Percentiles rank a stretch among this genome's conserved stretches.
Conservation (phyloP, 2,888 invertebrate genomes). For the Andrena haemorrhoa region DNA sequence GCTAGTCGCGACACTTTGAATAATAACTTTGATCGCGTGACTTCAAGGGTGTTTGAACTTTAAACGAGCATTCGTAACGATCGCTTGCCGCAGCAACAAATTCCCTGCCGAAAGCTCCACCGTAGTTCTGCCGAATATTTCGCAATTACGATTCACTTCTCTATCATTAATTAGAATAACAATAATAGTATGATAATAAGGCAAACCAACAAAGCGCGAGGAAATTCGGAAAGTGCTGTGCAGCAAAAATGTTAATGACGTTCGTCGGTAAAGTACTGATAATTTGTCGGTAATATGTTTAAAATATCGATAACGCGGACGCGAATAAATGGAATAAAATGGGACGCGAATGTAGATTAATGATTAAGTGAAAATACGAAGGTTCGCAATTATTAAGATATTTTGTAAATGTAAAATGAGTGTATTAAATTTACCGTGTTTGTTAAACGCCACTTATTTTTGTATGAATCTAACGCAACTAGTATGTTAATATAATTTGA, state of each 20-base stretch:
- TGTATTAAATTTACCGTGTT: background rate
- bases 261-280: background rate
- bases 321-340: background rate
- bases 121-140: no score
- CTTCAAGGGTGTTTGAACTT: background rate
- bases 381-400: background rate
- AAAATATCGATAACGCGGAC: background rate
- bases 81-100: background rate
- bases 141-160: background rate
- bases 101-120: background rate
- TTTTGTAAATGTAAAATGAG: background rate
- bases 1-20: constrained; percentile 6
- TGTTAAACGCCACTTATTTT: background rate
- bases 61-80: background rate
- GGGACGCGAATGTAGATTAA: background rate
- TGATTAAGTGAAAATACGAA: background rate
- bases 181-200: background rate
- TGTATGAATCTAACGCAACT: no score
- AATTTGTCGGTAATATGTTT: background rate
- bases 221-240: background rate
- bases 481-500: no score
- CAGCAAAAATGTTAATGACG: background rate
- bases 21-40: constrained; percentile 1
- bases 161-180: background rate
- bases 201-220: background rate